Evolutionary conservation across 2,113 vertebrate genomes (phyloP).

Genomic region (Lucifuga dentata): DNA sequence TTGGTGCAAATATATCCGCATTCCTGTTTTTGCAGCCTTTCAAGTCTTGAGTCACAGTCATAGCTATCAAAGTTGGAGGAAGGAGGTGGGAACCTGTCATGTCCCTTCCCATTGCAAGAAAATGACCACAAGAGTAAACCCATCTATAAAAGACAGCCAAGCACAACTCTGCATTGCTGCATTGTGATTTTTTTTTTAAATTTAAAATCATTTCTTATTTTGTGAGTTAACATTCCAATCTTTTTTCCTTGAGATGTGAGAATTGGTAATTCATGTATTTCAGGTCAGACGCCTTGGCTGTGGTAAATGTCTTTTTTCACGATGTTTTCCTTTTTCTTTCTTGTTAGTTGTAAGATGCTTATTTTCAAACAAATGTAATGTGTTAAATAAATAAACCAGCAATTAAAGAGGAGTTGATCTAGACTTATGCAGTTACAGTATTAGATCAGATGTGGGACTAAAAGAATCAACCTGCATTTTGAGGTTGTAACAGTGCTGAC

Average conservation of each 20-base stretch:
- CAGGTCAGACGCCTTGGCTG: constrained; percentile 47
- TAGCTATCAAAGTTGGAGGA: constrained; percentile 22
- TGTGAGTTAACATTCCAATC: constrained; percentile 72
- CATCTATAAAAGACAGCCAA: constrained; percentile 54
- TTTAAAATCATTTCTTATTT: constrained; percentile 51
- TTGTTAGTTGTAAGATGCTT: constrained; percentile 73
- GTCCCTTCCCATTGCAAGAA: constrained; percentile 17
- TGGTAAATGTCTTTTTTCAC: constrained; percentile 49
- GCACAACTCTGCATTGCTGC: constrained; percentile 75
- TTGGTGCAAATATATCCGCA: constrained; percentile 28
- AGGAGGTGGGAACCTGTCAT: constrained; percentile 23
- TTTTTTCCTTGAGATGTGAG: constrained; percentile 62
- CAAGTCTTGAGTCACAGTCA: constrained; percentile 26
- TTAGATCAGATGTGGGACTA: constrained; percentile 23
- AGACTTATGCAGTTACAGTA: constrained; percentile 17
- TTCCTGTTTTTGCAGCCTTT: constrained; percentile 51
- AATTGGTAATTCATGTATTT: constrained; percentile 25
- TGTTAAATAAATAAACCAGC: constrained; percentile 70
- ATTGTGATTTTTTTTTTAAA: constrained; percentile 29
- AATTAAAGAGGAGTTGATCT: constrained; percentile 54
- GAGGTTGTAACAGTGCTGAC: background rate
- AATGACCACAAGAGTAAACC: constrained; percentile 21
- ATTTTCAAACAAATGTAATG: constrained; percentile 61
- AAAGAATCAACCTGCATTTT: constrained; percentile 12
- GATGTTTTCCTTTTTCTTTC: constrained; percentile 56